Conservation (phyloP, 2,888 invertebrate genomes). For the Syritta pipiens region DNA sequence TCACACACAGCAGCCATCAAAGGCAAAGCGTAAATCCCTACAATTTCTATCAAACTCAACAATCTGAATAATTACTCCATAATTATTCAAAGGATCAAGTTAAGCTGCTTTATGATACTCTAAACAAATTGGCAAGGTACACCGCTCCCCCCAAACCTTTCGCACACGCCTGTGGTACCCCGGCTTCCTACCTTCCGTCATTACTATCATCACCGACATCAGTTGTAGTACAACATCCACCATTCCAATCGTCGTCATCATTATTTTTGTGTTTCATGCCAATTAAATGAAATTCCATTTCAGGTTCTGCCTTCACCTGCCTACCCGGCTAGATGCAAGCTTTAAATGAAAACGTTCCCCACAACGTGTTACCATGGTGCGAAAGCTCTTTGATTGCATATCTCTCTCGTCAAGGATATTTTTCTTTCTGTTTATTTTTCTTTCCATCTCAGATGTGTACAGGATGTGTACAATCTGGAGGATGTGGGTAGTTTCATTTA, state of each 20-base stretch:
- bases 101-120: constrained; percentile 58
- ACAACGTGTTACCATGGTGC: neutral
- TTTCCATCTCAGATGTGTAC: neutral
- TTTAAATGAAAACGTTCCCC: too few relatives aligned
- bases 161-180: too few relatives aligned
- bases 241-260: constrained; percentile 42
- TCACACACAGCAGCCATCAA: constrained; percentile 3
- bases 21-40: constrained; percentile 29
- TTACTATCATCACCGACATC: neutral
- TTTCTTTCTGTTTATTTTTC: too few relatives aligned
- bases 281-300: constrained; percentile 51
- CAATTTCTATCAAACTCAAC: constrained; percentile 51
- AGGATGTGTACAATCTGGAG: constrained; percentile 5
- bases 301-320: constrained; percentile 10
- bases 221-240: neutral
- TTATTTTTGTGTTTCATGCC: constrained; percentile 53
- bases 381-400: neutral
- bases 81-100: constrained; percentile 64
- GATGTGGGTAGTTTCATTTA: constrained; percentile 44
- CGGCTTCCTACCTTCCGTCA: neutral
- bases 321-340: neutral
- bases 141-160: neutral
- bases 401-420: too few relatives aligned
- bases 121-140: constrained; percentile 44
- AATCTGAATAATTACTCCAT: constrained; percentile 66